These are phyloP conservation scores for Neoitamus cyanurus DNA, from an alignment of 2,888 invertebrate genomes.

Conservation along the genomic window DNA sequence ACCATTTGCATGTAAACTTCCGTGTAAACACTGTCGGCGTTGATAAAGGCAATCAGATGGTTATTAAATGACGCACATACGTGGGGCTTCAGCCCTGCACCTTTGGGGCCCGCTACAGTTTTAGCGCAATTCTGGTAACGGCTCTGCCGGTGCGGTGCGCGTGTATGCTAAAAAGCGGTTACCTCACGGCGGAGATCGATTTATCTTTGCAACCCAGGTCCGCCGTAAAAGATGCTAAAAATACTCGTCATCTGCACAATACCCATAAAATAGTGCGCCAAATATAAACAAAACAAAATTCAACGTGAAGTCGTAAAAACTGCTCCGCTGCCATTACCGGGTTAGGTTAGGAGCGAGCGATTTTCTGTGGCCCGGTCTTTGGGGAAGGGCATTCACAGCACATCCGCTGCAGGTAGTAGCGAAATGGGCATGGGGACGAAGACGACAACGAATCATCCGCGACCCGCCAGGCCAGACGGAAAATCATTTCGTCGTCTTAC, in stretches of 20 bases:
- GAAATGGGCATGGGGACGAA: not conserved
- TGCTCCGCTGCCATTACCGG: not conserved
- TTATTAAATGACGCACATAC: constrained; percentile 1
- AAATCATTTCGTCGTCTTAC: constrained; percentile 36
- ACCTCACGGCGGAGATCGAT: not conserved
- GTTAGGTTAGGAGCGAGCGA: not conserved
- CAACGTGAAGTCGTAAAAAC: not conserved
- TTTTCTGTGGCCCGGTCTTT: not conserved
- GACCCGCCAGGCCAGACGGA: constrained; percentile 35
- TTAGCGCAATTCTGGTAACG: not conserved
- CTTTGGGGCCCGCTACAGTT: not conserved
- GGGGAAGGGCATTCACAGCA: not conserved
- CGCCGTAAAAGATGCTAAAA: not conserved
- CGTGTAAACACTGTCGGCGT: not conserved
- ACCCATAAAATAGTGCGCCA: not conserved
- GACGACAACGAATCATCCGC: not conserved
- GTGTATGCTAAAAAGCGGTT: not conserved
- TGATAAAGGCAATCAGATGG: constrained; percentile 1
- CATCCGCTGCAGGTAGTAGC: not conserved
- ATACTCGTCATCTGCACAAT: constrained; percentile 1
- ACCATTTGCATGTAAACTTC: constrained; percentile 5
- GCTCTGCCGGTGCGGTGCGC: not conserved
- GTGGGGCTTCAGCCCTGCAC: not conserved
- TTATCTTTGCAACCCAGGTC: not conserved
- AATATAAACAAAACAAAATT: constrained; percentile 24